Evolutionary conservation across 2,888 invertebrate genomes (phyloP), one percentile per base, ranked within the genome.

Genomic region (Microctonus hyperodae): DNA sequence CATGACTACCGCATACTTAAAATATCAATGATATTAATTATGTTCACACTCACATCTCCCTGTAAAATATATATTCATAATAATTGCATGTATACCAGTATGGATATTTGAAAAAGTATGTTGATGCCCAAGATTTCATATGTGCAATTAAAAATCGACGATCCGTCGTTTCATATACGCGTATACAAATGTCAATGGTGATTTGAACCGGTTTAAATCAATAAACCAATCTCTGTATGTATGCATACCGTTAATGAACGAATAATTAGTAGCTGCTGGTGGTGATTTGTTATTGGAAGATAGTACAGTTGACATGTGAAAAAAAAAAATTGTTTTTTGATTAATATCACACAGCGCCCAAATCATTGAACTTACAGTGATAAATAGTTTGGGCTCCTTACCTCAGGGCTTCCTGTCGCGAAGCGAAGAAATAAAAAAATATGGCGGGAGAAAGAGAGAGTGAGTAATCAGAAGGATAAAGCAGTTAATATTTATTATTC

Each of bases 231-330:
- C 60, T 55, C 66, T 56, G 35, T 72, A n/a, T 44, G 7, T n/a
- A 44, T 44, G 16, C 16, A n/a, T 44, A 64, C 71, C 68, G 72
- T 74, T 76, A 76, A 77, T 72, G 72, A 78, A 71, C 71, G 72
- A 67, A 72, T 76, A 79, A 79, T 79, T 77, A 75, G 71, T 73
- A n/a, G 53, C 60, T 60, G 62, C 37, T 69, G 70, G 25, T 61
- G 64, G 16, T 51, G 59, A 53, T 55, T 57, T 37, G 53, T 37
- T 53, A 53, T 58, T 51, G 56, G 28, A 44, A 31, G 55, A 28
- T 16, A 44, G 28, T 63, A 35, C 25, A 20, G 53, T 58, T 33
- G 28, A 28, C 25, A 22, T 22, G 22, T 25, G 59, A 50, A 68
- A 55, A 48, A 68, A 53, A 68, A n/a, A n/a, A n/a, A n/a, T n/a